Conservation (phyloP, 2,113 vertebrate genomes). For the Siniperca knerii region DNA sequence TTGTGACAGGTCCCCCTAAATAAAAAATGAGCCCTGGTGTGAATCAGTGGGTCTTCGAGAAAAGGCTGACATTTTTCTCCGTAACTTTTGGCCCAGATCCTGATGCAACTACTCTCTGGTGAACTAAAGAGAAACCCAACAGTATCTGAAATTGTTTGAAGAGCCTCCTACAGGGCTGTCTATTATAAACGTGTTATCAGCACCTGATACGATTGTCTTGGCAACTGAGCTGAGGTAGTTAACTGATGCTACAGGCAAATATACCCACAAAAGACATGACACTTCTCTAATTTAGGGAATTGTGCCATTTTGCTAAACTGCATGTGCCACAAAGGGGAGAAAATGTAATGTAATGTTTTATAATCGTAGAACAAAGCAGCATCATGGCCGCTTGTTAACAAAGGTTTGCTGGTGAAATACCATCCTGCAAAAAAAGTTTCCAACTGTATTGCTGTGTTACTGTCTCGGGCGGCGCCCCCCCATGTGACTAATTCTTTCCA, state of each 20-base stretch:
- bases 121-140: background rate
- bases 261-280: background rate
- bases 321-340: background rate
- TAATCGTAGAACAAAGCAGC: conserved; percentile 1
- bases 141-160: background rate
- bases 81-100: conserved; percentile 23
- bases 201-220: conserved; percentile 14
- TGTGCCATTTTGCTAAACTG: background rate
- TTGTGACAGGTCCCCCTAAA: conserved; percentile 34
- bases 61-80: conserved; percentile 24
- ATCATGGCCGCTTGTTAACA: background rate
- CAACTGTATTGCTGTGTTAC: background rate
- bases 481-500: background rate
- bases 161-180: conserved; percentile 24
- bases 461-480: too few species aligned
- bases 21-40: conserved; percentile 50
- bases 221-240: conserved; percentile 9
- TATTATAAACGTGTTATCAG: conserved; percentile 34
- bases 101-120: conserved; percentile 1
- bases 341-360: background rate
- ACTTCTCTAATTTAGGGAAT: background rate
- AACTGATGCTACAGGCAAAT: conserved; percentile 5
- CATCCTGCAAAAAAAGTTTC: background rate
- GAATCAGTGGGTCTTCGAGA: conserved; percentile 27
- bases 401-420: conserved; percentile 7